Evolutionary conservation across 1,140 invertebrate species (phyloP), one percentile per base, ranked within the genome.

Genomic region (Akabosia matsudoensis): DNA sequence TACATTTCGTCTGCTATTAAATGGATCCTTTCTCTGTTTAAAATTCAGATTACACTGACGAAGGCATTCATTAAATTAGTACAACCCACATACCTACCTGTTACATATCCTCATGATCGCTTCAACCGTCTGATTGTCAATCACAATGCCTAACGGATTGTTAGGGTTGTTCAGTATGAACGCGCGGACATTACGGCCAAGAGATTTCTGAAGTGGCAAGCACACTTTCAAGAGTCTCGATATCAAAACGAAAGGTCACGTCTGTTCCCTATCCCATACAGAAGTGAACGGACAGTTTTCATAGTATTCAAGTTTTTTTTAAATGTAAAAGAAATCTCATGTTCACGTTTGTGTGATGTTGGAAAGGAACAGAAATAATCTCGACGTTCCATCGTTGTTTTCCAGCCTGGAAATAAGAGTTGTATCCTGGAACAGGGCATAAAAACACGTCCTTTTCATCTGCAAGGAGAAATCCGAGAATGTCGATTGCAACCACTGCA

Each of bases 1-100:
- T 79, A 79, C 52, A 76, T 76, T 33, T 79, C 78, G 74, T 79
- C 78, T 4, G 64, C 74, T 71, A 79, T 76, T 18, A 79, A 70
- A 31, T 79, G 78, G 14, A 79, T 26, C 10, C 74, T 74, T 14
- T 74, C 22, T 33, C 77, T 78, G 31, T 7, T 51, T 45, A n/a
- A n/a, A n/a, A n/a, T n/a, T n/a, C n/a, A 51, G 10, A 10, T 51
- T 51, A 13, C 10, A 10, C n/a, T 51, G 45, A 13, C 45, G 10
- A 51, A n/a, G n/a, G n/a, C n/a, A n/a, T n/a, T n/a, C n/a, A n/a
- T n/a, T n/a, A 67, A 67, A 67, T 3, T 30, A 30, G 28, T 45
- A 30, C 31, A 22, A 31, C n/a, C n/a, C n/a, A n/a, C n/a, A n/a
- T 30, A 67, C 24, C 22, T 24, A 78, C 78, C 52, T 54, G 33